Percentiles rank a stretch among this genome's conserved stretches.
Conservation (phyloP, 2,888 invertebrate genomes). For the Boloria euphrosyne region DNA sequence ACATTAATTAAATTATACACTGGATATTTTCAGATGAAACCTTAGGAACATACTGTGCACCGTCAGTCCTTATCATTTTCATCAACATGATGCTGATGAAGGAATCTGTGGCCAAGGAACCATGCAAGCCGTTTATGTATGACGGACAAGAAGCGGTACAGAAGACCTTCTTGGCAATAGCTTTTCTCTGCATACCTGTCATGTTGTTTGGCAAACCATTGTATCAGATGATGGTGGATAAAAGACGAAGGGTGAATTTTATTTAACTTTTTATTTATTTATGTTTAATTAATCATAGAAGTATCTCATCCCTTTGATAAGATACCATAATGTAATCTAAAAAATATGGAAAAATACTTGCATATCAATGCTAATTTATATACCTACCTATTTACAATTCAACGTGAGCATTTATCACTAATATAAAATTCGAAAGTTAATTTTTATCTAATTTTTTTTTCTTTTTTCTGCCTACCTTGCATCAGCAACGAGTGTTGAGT, state of each 20-base stretch:
- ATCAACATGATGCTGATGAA: slow-evolving; percentile 91
- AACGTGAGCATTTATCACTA: too few species aligned
- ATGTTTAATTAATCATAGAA: too few species aligned
- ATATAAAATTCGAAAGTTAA: too few species aligned
- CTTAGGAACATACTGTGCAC: slow-evolving; percentile 84
- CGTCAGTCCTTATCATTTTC: slow-evolving; percentile 89
- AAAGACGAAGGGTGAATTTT: slow-evolving; percentile 58
- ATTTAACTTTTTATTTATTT: neutral
- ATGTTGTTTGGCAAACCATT: slow-evolving; percentile 91
- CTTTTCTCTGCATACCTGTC: slow-evolving; percentile 87
- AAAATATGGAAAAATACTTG: too few species aligned
- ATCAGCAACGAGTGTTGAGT: too few species aligned
- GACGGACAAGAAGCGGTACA: slow-evolving; percentile 83
- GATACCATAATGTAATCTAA: too few species aligned
- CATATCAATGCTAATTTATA: too few species aligned
- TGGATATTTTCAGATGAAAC: slow-evolving; percentile 58
- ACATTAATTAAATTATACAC: neutral
- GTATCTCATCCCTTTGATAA: too few species aligned
- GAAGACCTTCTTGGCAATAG: slow-evolving; percentile 83
- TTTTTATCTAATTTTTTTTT: too few species aligned
- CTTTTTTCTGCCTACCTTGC: too few species aligned
- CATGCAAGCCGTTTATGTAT: slow-evolving; percentile 84
- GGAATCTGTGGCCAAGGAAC: slow-evolving; percentile 58
- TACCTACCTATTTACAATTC: too few species aligned
- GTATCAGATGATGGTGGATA: slow-evolving; percentile 78